Evolutionary conservation across 1,140 invertebrate species (phyloP).

Genomic region (Tetramorium parvispinum): DNA sequence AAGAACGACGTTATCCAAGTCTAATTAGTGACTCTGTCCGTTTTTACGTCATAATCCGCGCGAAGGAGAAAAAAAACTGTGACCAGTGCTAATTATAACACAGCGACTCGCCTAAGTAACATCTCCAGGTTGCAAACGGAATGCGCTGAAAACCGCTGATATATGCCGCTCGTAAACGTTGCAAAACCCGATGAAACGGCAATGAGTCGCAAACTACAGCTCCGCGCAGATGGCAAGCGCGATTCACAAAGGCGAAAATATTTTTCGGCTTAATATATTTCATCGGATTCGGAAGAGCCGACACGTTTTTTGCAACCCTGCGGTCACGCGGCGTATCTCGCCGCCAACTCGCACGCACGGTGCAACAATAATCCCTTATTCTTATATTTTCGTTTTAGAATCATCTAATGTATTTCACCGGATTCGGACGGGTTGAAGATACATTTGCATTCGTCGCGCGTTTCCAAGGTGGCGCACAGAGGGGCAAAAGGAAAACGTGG

Average conservation of each 20-base stretch:
- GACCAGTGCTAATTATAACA: neutral
- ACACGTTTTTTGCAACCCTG: neutral
- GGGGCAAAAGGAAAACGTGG: neutral
- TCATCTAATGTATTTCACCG: constrained; percentile 46
- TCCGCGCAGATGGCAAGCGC: constrained; percentile 21
- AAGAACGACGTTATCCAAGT: neutral
- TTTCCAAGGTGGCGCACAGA: constrained; percentile 3
- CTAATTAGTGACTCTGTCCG: neutral
- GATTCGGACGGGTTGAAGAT: constrained; percentile 22
- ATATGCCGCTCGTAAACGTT: constrained; percentile 46
- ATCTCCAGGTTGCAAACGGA: constrained; percentile 10
- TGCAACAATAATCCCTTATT: neutral
- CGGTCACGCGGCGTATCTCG: neutral
- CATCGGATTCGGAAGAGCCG: constrained; percentile 44
- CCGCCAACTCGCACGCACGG: no score
- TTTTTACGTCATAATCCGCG: neutral
- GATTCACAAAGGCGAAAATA: constrained; percentile 10
- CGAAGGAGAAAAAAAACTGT: neutral
- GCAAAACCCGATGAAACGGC: constrained; percentile 18
- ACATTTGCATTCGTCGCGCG: constrained; percentile 69
- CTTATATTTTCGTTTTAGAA: neutral
- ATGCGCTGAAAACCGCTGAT: constrained; percentile 41
- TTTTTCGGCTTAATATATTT: constrained; percentile 48
- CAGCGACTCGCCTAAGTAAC: neutral
- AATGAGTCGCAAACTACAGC: constrained; percentile 23